A percentile compares a stretch with the other conserved stretches of the same genome.
These are phyloP conservation scores for Sciurus carolinensis DNA, from an alignment of 2,797 vertebrate genomes.

Conservation along the genomic window DNA sequence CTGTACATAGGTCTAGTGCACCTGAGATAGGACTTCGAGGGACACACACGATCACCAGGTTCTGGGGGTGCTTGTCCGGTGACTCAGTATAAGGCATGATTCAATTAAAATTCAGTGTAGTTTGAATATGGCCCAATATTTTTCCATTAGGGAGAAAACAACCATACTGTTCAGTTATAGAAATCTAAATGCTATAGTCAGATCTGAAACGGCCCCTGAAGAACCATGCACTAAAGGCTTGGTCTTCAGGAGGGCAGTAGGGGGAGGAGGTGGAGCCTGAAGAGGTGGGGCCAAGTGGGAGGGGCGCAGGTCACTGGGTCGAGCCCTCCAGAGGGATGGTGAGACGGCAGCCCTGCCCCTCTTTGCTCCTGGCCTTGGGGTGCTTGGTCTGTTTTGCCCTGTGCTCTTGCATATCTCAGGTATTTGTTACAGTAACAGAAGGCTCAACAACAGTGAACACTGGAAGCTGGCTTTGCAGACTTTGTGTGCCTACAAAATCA, in stretches of 20 bases:
- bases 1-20: neutral
- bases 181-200: neutral
- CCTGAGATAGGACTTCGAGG: neutral
- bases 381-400: neutral
- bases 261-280: neutral
- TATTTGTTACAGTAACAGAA: neutral
- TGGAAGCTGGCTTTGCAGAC: neutral
- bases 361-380: neutral
- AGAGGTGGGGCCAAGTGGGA: neutral
- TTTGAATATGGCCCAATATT: neutral
- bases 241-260: no score
- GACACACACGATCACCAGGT: neutral
- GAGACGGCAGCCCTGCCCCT: neutral
- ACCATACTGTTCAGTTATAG: neutral
- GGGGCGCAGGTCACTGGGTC: no score
- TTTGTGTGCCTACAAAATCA: neutral
- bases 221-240: neutral
- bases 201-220: neutral
- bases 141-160: neutral
- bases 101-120: slow-evolving; percentile 28
- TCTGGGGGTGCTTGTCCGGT: neutral
- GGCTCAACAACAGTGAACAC: neutral
- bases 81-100: neutral
- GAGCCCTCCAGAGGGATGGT: no score
- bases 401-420: no score